Evolutionary conservation across 2,113 vertebrate genomes (phyloP).

Genomic region (Piliocolobus tephrosceles): DNA sequence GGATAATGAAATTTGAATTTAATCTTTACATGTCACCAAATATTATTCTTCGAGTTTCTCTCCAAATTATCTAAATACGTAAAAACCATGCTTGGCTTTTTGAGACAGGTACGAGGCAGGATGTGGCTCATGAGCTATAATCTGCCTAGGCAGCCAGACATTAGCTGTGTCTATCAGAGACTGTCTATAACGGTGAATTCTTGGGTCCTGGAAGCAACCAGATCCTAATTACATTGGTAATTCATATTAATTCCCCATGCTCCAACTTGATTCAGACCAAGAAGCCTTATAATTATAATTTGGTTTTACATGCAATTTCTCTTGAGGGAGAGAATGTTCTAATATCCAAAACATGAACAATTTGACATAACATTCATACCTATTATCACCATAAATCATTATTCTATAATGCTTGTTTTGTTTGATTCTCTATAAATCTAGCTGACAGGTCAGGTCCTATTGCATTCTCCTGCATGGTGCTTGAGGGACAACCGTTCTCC

Average conservation of each 20-base stretch:
- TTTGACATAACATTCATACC: not conserved
- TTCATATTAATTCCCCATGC: not conserved
- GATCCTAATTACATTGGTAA: not conserved
- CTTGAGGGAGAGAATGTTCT: not conserved
- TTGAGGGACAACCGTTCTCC: not conserved
- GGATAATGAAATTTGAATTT: not conserved
- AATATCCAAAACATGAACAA: not conserved
- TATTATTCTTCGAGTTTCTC: not conserved
- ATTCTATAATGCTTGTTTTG: not conserved
- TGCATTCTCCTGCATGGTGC: not conserved
- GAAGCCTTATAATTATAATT: not conserved
- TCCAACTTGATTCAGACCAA: not conserved
- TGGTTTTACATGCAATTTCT: not conserved
- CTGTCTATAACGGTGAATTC: not conserved
- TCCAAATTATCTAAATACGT: not conserved
- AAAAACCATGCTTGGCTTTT: not conserved
- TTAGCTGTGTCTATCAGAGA: not conserved
- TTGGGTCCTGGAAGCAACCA: not conserved
- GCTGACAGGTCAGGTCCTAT: not conserved
- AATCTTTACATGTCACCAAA: not conserved
- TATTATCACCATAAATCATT: not conserved
- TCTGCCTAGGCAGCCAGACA: not conserved
- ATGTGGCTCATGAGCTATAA: not conserved
- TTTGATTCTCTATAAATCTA: not conserved
- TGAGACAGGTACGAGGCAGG: not conserved